Evolutionary conservation across 2,797 vertebrate genomes (phyloP).

Genomic region (Leuciscus waleckii): DNA sequence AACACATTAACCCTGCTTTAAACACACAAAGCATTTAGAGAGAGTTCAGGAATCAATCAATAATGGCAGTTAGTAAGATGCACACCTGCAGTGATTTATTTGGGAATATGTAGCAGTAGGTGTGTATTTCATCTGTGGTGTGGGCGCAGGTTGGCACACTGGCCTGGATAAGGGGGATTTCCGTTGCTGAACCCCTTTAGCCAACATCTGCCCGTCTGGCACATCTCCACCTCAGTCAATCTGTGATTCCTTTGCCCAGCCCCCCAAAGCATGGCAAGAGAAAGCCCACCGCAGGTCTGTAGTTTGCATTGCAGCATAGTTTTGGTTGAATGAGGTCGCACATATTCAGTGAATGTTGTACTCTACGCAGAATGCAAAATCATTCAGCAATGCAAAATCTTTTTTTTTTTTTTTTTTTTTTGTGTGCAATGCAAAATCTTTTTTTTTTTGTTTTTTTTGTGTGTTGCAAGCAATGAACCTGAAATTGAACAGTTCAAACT

Average conservation of each 20-base stretch:
- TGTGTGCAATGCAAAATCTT: background rate
- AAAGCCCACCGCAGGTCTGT: background rate
- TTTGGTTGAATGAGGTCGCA: constrained; percentile 7
- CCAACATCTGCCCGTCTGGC: constrained; percentile 58
- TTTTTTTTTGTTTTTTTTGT: background rate
- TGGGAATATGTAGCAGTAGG: constrained; percentile 2
- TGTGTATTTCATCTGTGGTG: constrained; percentile 12
- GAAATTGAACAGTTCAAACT: constrained; percentile 5
- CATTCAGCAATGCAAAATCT: background rate
- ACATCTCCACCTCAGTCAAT: constrained; percentile 17
- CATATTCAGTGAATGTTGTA: constrained; percentile 14
- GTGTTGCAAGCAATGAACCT: background rate
- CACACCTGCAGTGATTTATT: background rate
- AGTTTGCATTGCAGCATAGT: constrained; percentile 20
- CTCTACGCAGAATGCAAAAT: background rate
- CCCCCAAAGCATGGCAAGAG: constrained; percentile 22
- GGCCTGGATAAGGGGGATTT: constrained; percentile 51
- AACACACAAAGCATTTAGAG: background rate
- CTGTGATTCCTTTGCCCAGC: constrained; percentile 17
- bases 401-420: too few relatives aligned
- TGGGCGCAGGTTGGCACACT: constrained; percentile 47
- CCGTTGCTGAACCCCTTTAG: constrained; percentile 35
- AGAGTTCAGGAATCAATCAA: background rate
- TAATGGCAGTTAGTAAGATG: background rate
- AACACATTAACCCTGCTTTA: background rate